phyloP scores from a whole-genome alignment of 2,797 vertebrate genomes.

The Potorous gilbertii region DNA sequence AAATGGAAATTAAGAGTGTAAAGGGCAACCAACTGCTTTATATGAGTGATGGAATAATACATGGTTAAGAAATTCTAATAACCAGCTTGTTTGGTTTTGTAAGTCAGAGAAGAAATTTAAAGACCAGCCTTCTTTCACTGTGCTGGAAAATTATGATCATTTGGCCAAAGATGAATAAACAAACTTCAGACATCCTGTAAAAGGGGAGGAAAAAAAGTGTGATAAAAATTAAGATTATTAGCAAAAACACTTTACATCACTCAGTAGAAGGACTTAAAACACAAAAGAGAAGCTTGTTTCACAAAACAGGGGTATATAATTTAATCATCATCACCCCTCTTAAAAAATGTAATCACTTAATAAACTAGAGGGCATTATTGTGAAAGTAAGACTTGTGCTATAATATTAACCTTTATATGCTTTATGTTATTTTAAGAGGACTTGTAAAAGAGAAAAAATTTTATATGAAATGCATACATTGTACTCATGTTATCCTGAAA shows the following conservation, averaged over 20 bases:
- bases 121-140: slow-evolving; percentile 65
- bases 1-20: slow-evolving; percentile 11
- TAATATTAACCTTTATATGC: not conserved
- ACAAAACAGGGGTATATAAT: slow-evolving; percentile 23
- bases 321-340: not conserved
- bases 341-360: slow-evolving; percentile 25
- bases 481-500: not conserved
- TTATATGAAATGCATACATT: not conserved
- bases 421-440: not conserved
- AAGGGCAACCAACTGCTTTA: slow-evolving; percentile 46
- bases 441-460: not conserved
- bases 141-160: slow-evolving; percentile 63
- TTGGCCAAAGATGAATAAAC: slow-evolving; percentile 69
- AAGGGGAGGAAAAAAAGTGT: slow-evolving; percentile 69
- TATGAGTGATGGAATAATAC: slow-evolving; percentile 57
- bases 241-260: slow-evolving; percentile 31
- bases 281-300: slow-evolving; percentile 30
- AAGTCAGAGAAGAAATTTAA: slow-evolving; percentile 58
- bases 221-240: slow-evolving; percentile 64
- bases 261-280: slow-evolving; percentile 29
- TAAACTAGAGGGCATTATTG: slow-evolving; percentile 69
- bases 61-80: not conserved
- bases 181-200: slow-evolving; percentile 69
- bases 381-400: slow-evolving; percentile 33
- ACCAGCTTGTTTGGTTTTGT: slow-evolving; percentile 33